Percentiles rank a stretch among this genome's conserved stretches.
phyloP scores from a whole-genome alignment of 2,113 vertebrate species.

The Myrmophylax atrothorax region DNA sequence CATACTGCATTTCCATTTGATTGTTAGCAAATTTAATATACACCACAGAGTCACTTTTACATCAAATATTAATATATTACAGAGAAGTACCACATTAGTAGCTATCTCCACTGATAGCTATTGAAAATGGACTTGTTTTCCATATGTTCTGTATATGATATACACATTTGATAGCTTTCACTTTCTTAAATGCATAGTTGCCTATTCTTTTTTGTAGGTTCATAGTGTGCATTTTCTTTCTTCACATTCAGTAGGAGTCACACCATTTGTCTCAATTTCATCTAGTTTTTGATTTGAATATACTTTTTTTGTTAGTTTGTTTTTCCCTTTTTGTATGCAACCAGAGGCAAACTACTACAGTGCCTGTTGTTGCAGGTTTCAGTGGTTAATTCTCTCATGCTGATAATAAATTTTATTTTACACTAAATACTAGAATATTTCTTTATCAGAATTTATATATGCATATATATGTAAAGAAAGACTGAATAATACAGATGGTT shows the following conservation, averaged over 20 bases:
- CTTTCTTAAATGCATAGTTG: neutral
- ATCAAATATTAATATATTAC: constrained; percentile 61
- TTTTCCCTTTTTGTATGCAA: neutral
- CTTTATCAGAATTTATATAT: neutral
- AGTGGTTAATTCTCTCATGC: neutral
- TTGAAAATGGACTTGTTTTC: constrained; percentile 42
- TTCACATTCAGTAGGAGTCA: neutral
- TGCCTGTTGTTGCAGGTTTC: neutral
- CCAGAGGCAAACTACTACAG: neutral
- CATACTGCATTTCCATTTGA: constrained; percentile 16
- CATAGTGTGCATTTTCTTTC: neutral
- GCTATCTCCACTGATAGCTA: neutral
- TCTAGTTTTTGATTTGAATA: neutral
- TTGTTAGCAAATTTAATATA: constrained; percentile 52
- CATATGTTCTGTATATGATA: neutral
- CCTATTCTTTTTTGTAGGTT: neutral
- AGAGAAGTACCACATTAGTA: neutral
- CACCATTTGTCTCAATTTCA: neutral
- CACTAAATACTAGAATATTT: neutral
- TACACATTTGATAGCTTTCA: neutral
- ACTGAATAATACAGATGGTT: neutral
- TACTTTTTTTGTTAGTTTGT: neutral
- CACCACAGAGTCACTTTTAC: constrained; percentile 29
- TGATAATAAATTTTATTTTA: neutral
- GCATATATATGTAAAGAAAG: neutral